phyloP scores from a whole-genome alignment of 2,797 vertebrate genomes.

The Macropodus opercularis region DNA sequence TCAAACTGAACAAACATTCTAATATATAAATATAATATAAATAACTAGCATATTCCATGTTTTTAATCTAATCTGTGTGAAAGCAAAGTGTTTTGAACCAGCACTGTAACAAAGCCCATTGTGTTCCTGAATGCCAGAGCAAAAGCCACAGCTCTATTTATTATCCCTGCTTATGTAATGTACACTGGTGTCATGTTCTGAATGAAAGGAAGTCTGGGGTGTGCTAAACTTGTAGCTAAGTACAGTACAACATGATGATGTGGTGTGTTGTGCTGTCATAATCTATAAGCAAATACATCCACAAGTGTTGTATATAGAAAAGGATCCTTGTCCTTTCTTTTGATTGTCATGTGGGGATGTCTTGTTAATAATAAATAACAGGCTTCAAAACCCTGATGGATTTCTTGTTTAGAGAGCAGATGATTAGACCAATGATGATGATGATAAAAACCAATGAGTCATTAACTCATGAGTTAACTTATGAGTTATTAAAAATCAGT shows the following conservation, averaged over 20 bases:
- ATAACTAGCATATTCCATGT: not conserved
- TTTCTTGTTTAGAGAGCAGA: not conserved
- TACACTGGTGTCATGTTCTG: constrained; percentile 40
- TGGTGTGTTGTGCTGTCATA: too few relatives aligned
- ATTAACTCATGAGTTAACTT: too few relatives aligned
- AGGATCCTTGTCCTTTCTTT: not conserved
- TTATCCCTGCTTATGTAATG: constrained; percentile 45
- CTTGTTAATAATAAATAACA: not conserved
- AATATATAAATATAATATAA: not conserved
- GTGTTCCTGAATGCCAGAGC: constrained; percentile 50
- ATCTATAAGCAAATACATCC: too few relatives aligned
- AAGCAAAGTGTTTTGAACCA: constrained; percentile 12
- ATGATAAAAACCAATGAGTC: too few relatives aligned
- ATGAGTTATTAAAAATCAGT: too few relatives aligned
- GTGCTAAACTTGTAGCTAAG: constrained; percentile 25
- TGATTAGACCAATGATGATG: too few relatives aligned
- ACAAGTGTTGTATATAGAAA: not conserved
- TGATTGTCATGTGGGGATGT: not conserved
- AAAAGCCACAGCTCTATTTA: constrained; percentile 62
- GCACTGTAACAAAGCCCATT: constrained; percentile 32
- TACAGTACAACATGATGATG: too few relatives aligned
- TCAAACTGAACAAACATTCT: not conserved
- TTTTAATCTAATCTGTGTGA: constrained; percentile 6
- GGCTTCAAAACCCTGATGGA: not conserved
- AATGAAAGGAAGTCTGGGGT: constrained; percentile 56